Conservation (phyloP, 2,113 vertebrate genomes). For the Microcebus murinus region DNA sequence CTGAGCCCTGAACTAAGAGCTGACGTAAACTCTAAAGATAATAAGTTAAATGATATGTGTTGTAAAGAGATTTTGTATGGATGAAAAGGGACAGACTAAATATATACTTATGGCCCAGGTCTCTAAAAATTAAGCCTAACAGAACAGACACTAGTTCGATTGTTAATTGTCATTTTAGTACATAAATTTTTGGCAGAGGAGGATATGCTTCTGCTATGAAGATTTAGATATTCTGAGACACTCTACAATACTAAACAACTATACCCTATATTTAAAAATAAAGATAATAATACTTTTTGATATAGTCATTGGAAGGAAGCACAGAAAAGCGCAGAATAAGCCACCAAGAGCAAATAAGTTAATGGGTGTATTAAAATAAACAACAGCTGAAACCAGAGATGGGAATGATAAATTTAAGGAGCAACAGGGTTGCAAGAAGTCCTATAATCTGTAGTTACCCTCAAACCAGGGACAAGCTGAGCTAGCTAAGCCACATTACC, state of each 20-base stretch:
- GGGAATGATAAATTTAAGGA: not conserved
- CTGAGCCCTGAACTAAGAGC: not conserved
- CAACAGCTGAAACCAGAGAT: not conserved
- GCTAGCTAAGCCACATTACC: not conserved
- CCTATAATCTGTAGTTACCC: too few species aligned
- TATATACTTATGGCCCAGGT: not conserved
- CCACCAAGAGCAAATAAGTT: not conserved
- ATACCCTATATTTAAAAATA: not conserved
- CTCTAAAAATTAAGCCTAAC: not conserved
- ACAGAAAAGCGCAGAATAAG: not conserved
- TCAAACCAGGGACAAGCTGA: not conserved
- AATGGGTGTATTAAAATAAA: not conserved
- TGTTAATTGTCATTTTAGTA: not conserved
- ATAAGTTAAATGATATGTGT: not conserved
- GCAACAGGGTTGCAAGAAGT: not conserved
- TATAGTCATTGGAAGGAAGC: not conserved
- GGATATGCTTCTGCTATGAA: not conserved
- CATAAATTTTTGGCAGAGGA: not conserved
- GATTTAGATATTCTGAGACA: not conserved
- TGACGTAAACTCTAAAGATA: not conserved
- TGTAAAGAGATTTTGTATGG: not conserved
- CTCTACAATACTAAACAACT: not conserved
- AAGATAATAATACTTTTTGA: not conserved
- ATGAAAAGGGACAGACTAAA: not conserved
- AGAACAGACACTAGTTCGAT: not conserved